Conservation (phyloP, 2,797 vertebrate species). For the Leucoraja ocellata region DNA sequence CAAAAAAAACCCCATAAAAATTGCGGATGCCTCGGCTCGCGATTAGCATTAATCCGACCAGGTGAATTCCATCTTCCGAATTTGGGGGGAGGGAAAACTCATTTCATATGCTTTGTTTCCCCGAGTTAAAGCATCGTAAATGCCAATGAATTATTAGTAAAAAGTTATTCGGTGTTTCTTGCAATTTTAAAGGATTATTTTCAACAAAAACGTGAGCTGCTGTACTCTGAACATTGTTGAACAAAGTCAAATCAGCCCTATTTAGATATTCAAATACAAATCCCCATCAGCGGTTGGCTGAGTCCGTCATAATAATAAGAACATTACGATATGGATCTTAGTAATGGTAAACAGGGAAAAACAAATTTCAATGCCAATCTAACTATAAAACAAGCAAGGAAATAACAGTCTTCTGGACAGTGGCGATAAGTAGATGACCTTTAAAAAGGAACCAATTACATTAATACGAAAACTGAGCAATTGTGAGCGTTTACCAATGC, state of each 20-base stretch:
- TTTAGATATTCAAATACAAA: neutral
- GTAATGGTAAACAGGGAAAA: neutral
- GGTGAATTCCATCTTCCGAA: neutral
- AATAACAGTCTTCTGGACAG: neutral
- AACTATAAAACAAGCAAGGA: neutral
- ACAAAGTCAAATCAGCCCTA: neutral
- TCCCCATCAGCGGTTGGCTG: neutral
- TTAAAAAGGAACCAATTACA: slow-evolving; percentile 25
- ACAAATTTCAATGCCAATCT: neutral
- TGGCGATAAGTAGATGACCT: slow-evolving; percentile 10
- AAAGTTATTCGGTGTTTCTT: neutral
- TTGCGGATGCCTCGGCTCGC: neutral
- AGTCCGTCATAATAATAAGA: neutral
- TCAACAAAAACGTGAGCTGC: neutral
- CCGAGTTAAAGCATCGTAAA: neutral
- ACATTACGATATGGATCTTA: neutral
- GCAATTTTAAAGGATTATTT: neutral
- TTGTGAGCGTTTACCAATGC: neutral
- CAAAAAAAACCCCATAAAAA: too few relatives aligned
- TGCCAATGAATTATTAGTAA: neutral
- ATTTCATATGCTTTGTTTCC: neutral
- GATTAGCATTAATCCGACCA: neutral
- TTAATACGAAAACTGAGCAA: neutral
- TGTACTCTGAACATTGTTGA: neutral
- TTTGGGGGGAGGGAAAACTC: neutral